Base-by-base conservation (phyloP, 2,888 invertebrate genomes). In the Caenorhabditis sp. region DNA sequence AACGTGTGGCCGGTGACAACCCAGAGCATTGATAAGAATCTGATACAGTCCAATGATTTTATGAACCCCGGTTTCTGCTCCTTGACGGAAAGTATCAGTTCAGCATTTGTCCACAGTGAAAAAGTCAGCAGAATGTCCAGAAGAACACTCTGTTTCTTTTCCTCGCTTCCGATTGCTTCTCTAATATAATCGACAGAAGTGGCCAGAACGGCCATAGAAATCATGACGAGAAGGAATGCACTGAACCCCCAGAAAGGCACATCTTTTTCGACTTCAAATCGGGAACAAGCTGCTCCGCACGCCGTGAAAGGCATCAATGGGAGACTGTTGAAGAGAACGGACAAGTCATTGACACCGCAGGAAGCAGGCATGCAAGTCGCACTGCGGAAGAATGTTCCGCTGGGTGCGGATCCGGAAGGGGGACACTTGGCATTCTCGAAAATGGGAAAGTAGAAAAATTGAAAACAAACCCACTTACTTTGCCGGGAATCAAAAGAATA, bases 1-100 rank as follows among this genome's bases (percentile, higher is more conserved):
- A 71, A 22, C 15, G 74, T 51, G 51, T 86, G 84, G 11, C 84
- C 86, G 26, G 83, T 51, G 9, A 85, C 82, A 13, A 88, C 87
- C 88, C 88, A 88, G 15, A 72, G 44, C 76, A 88, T 88, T 4
- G 88, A 88, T 26, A 88, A 56, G 61, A 84, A 79, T n/a, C 88
- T 79, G 13, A 88, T 87, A 47, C 87, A 88, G 47, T 88, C 82
- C 26, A 88, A 50, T 9, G 77, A 85, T 15, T 80, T 76, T 50
- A 88, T 87, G 47, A 85, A 81, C 32, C 85, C 87, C 3, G 64
- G 55, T 47, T 82, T 77, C 5, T 74, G 80, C 24, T 80, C 65
- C 37, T 67, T 74, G 6, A 80, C 80, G 0, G 82, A 78, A 18
- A 82, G 47, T 13, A 85, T 50, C 5, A 50, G 20, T 3, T 53